Evolutionary conservation across 2,888 invertebrate genomes (phyloP).

Genomic region (Physocephala rufipes): DNA sequence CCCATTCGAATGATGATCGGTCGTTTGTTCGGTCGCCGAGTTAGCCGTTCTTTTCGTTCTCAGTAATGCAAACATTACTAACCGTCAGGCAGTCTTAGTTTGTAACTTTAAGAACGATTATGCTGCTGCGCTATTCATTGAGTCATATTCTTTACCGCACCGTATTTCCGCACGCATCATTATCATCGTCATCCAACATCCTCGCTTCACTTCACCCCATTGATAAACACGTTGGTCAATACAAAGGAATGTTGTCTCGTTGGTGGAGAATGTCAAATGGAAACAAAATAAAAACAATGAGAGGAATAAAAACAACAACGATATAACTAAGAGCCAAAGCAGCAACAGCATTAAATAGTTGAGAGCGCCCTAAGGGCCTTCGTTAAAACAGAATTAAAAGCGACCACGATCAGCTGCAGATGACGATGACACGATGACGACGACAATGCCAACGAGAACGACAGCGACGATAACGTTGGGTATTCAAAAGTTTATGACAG

Average conservation of each 20-base stretch:
- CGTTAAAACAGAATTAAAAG: slow-evolving; percentile 43
- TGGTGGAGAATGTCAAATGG: slow-evolving; percentile 34
- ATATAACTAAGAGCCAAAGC: slow-evolving; percentile 31
- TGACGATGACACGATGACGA: too few relatives aligned
- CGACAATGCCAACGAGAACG: too few relatives aligned
- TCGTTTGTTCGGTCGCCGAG: too few relatives aligned
- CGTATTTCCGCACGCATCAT: neutral
- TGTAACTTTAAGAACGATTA: slow-evolving; percentile 39
- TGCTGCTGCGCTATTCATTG: neutral
- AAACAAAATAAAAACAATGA: slow-evolving; percentile 39
- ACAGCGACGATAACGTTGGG: neutral
- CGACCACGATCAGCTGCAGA: neutral
- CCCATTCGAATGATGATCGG: slow-evolving; percentile 32
- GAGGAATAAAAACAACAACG: slow-evolving; percentile 35
- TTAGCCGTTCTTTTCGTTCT: too few relatives aligned
- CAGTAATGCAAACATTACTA: neutral
- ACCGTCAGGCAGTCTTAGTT: slow-evolving; percentile 3
- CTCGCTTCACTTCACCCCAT: neutral
- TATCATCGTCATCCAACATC: neutral
- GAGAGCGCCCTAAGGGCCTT: slow-evolving; percentile 62
- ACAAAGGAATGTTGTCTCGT: slow-evolving; percentile 31
- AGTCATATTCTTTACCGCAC: neutral
- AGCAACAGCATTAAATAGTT: slow-evolving; percentile 54
- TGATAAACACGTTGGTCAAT: slow-evolving; percentile 11
- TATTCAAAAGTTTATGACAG: slow-evolving; percentile 23